Evolutionary conservation across 2,888 invertebrate genomes (phyloP), one percentile per base, ranked within the genome.

Genomic region (Zeuzera pyrina): DNA sequence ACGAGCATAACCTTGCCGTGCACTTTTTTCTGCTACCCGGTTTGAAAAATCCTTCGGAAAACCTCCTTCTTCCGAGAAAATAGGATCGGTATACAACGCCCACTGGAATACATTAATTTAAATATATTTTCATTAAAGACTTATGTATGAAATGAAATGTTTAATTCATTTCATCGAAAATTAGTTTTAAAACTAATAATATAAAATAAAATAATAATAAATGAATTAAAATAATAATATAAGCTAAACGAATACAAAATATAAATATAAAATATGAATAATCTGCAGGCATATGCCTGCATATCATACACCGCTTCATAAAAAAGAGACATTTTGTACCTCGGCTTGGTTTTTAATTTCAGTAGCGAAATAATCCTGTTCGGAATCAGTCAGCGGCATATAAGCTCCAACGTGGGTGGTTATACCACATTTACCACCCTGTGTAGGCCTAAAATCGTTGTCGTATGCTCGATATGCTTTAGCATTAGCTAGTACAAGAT

Each of bases 401-500:
- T n/a, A n/a, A n/a, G n/a, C n/a, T n/a, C n/a, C n/a, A n/a, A n/a
- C n/a, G n/a, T n/a, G n/a, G n/a, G n/a, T n/a, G n/a, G 46, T 23
- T 6, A 57, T 52, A 15, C 45, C 47, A 24, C 49, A 41, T 2
- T n/a, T 25, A 1, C 72, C 76, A 2, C 37, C 35, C 22, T 66
- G 55, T 1, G 35, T 32, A 1, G 46, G 33, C 30, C 47, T 52
- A 37, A 60, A 74, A 23, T 68, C 57, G 7, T 60, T 36, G 34
- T 61, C 49, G 35, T 78, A 83, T 8, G 74, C 52, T 3, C 59
- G 66, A 45, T 69, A 84, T 1, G 66, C 66, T 13, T 45, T 53
- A 1, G 81, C 79, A 50, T 91, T 90, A 0, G 89, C 87, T 29
- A 73, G 37, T 0, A 85, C 41, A 13, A 86, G 50, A 16, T 76